Percentiles rank a stretch among this genome's conserved stretches.
phyloP scores from a whole-genome alignment of 2,888 invertebrate species.

The Parnassius mnemosyne region DNA sequence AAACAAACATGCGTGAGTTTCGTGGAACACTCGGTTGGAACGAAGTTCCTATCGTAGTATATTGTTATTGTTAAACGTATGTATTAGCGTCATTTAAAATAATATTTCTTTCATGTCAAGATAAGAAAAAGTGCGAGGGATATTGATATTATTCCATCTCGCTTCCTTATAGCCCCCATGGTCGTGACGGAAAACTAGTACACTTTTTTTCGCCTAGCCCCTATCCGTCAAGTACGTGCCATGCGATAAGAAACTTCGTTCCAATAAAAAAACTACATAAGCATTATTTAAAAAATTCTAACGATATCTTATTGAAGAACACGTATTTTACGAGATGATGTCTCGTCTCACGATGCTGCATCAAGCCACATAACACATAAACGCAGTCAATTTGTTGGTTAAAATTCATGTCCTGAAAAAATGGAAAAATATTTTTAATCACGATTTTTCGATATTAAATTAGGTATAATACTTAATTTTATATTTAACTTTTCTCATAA shows the following conservation, averaged over 20 bases:
- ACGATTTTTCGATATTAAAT: background rate
- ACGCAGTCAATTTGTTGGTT: conserved; percentile 81
- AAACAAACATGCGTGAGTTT: too few relatives aligned
- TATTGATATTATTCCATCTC: background rate
- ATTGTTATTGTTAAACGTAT: too few relatives aligned
- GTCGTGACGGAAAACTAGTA: too few relatives aligned
- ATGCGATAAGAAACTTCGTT: too few relatives aligned
- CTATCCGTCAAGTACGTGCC: too few relatives aligned
- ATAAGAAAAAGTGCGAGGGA: background rate
- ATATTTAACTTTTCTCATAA: background rate
- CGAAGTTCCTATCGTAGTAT: too few relatives aligned
- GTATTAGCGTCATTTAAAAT: too few relatives aligned
- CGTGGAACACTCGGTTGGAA: too few relatives aligned
- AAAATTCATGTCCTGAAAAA: conserved; percentile 66
- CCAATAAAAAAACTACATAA: too few relatives aligned
- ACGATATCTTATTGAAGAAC: conserved; percentile 82
- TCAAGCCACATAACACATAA: conserved; percentile 80
- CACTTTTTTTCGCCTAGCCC: too few relatives aligned
- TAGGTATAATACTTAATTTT: background rate
- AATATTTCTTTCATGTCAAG: background rate
- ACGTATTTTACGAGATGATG: conserved; percentile 83
- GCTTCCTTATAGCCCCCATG: too few relatives aligned
- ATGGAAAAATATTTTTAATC: background rate
- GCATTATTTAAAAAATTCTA: conserved; percentile 30
- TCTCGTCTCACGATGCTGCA: conserved; percentile 82